Base-by-base conservation (phyloP, 2,888 invertebrate species). In the Pristionchus japonicus region DNA sequence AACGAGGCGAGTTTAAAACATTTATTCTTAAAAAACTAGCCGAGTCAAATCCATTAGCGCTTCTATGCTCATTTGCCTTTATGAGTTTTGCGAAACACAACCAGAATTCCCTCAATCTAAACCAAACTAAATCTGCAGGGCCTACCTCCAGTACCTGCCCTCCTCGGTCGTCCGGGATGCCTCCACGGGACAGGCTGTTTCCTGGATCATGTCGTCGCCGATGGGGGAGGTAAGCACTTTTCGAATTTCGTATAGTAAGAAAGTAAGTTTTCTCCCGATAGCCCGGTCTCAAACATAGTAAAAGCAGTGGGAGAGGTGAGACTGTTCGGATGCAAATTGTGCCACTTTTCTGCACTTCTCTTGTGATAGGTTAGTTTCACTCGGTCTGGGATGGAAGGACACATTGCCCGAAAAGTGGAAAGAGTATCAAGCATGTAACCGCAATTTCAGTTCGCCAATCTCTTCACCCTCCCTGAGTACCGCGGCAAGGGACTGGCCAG, bases 131-230 rank as follows among this genome's bases (percentile, higher is more conserved):
- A n/a, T n/a, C n/a, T 61, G 3, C 27, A 77, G 77, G 7, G 77
- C 77, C 27, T 34, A 34, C n/a, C 77, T 77, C 1, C 23, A 43
- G 17, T 43, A 40, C 27, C 43, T 77, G 3, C 77, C 77, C 43
- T 40, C 77, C 17, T 77, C 77, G 40, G 40, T 40, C 11, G 77
- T 77, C 13, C 40, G 77, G 23, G 23, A 43, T 20, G 40, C 77
- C 1, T 77, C 77, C 34, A 47, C 40, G 23, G 77, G 77, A 17
- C 17, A 43, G 34, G 11, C 77, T 11, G 77, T 77, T 0, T 40
- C 77, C 6, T 77, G 77, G 77, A 34, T 31, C 27, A 77, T 77
- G 77, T 77, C 77, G 15, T 77, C 77, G 20, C 77, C 77, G 11
- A 20, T 77, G 11, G 77, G 77, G 23, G 31, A 77, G 43, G 77